phyloP scores from a whole-genome alignment of 1,140 invertebrate species.

The Aporrectodea caliginosa region DNA sequence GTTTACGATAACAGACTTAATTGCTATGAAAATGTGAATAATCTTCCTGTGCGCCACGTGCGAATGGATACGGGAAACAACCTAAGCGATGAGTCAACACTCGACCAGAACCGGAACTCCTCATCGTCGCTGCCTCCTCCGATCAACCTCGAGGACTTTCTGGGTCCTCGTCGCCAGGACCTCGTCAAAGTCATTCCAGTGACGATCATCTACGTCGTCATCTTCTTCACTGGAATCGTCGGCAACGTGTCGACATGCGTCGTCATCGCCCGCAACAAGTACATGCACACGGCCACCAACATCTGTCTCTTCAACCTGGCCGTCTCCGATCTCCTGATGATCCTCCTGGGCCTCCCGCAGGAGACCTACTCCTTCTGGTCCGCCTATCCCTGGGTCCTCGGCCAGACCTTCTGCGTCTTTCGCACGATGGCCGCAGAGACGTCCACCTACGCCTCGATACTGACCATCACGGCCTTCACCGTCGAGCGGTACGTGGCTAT shows the following conservation, averaged over 20 bases:
- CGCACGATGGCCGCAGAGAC: slow-evolving; percentile 79
- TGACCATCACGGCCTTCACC: slow-evolving; percentile 54
- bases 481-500: slow-evolving; percentile 54
- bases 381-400: slow-evolving; percentile 80
- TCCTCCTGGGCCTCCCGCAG: slow-evolving; percentile 71
- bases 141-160: slow-evolving; percentile 8
- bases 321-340: slow-evolving; percentile 81
- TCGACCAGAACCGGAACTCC: background rate
- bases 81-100: too few relatives aligned
- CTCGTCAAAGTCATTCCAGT: slow-evolving; percentile 51
- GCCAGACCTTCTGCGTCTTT: slow-evolving; percentile 75
- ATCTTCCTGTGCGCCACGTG: too few relatives aligned
- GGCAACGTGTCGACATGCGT: slow-evolving; percentile 90
- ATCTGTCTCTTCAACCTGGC: slow-evolving; percentile 90
- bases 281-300: slow-evolving; percentile 68
- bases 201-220: slow-evolving; percentile 71
- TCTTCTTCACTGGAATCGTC: slow-evolving; percentile 78
- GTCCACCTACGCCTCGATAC: slow-evolving; percentile 62
- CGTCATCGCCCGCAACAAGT: slow-evolving; percentile 83
- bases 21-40: too few relatives aligned
- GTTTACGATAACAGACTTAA: too few relatives aligned
- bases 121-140: background rate
- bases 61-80: too few relatives aligned
- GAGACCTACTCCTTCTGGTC: slow-evolving; percentile 83
- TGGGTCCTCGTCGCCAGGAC: slow-evolving; percentile 24